Evolutionary conservation across 1,140 invertebrate genomes (phyloP).

Genomic region (Armadillidium nasatum): DNA sequence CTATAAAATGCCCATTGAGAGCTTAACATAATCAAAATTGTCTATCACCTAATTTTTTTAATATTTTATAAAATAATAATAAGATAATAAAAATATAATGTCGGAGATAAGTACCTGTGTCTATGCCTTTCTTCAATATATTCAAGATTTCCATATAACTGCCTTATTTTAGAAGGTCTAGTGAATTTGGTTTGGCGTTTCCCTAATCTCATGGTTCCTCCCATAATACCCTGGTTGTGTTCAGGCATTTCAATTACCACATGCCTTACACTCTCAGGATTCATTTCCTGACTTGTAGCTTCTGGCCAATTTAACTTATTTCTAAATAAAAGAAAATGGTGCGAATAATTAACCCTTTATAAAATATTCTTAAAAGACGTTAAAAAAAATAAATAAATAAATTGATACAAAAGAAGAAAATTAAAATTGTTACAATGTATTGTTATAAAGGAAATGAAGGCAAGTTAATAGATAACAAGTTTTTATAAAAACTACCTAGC

Average conservation of each 20-base stretch:
- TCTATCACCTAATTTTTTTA: too few species aligned
- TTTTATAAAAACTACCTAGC: too few species aligned
- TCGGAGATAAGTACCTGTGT: constrained; percentile 73
- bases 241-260: constrained; percentile 99
- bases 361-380: too few species aligned
- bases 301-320: constrained; percentile 72
- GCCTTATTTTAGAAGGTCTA: constrained; percentile 48
- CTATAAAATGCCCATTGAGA: too few species aligned
- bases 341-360: constrained; percentile 23
- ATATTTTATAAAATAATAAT: too few species aligned
- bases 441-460: too few species aligned
- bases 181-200: constrained; percentile 80
- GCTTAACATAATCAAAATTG: too few species aligned
- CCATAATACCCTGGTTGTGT: constrained; percentile 80
- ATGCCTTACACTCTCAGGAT: constrained; percentile 65
- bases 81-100: too few species aligned
- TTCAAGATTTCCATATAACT: constrained; percentile 80
- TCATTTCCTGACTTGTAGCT: constrained; percentile 85
- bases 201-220: constrained; percentile 96
- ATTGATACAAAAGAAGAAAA: too few species aligned
- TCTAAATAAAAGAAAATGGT: constrained; percentile 53
- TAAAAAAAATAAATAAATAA: too few species aligned
- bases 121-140: constrained; percentile 92
- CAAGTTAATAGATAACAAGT: too few species aligned
- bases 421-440: too few species aligned